Base-by-base conservation (phyloP, 2,888 invertebrate species). In the Parnassius mnemosyne region DNA sequence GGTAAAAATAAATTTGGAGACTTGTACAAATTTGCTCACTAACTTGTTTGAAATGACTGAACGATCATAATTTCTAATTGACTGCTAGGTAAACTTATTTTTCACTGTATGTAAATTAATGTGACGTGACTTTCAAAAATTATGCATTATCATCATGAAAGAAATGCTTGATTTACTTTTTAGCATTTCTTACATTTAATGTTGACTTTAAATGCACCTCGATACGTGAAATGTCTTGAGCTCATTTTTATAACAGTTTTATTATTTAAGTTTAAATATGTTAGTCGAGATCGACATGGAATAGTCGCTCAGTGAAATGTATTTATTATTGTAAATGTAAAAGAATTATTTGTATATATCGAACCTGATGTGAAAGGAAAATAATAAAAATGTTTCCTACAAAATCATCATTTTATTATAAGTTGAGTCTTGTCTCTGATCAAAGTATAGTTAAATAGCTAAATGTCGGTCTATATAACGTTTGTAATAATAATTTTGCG, bases 1-100 rank as follows among this genome's bases (percentile, higher is more conserved):
- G 79, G 72, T 84, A 81, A 79, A 80, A 80, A 83, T 81, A 81
- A 83, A 88, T 89, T 89, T 87, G 84, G 87, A 88, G 82, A 87
- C 82, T 86, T 91, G 90, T 91, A 91, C 89, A 91, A 91, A 87
- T 83, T 80, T 90, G 90, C 90, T 91, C 90, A 90, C 79, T 79
- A 80, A 79, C 76, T 76, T 89, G 87, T 88, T 73, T 65, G 84
- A 88, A 87, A 89, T 78, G 89, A 89, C 89, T 89, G 89, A 89
- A 84, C 80, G 84, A 81, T 85, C 82, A 83, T 75, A 78, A 78
- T 86, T 87, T 86, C 82, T 84, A 83, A 83, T 87, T 82, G 89
- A 89, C 87, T 89, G 89, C 81, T 89, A 89, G 87, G 70, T 86
- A 82, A 83, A 81, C 64, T 65, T 53, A 61, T 62, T 59, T 63